These are phyloP conservation scores for Didymodactylos carnosus DNA, from an alignment of 2,888 invertebrate genomes.

Conservation along the genomic window DNA sequence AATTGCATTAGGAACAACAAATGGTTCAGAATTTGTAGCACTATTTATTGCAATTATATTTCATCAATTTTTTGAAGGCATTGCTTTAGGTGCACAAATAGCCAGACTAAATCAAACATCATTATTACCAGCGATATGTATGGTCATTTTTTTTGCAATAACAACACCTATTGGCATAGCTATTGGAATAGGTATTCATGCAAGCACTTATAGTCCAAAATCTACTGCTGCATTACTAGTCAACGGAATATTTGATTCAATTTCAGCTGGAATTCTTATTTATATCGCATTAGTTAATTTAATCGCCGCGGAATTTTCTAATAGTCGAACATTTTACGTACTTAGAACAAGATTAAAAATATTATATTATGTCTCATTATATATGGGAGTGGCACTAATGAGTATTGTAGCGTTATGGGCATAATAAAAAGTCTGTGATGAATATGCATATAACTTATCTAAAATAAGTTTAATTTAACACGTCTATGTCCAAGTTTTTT, in stretches of 20 bases:
- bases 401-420: background rate
- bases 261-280: background rate
- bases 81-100: background rate
- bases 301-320: background rate
- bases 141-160: background rate
- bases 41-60: background rate
- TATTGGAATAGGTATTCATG: background rate
- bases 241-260: background rate
- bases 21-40: background rate
- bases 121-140: background rate
- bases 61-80: background rate
- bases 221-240: background rate
- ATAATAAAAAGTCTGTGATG: background rate
- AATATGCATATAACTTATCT: too few relatives aligned
- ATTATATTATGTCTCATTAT: background rate
- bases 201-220: background rate
- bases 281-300: background rate
- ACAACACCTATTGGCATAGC: background rate
- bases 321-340: background rate
- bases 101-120: background rate
- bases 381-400: background rate
- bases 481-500: too few relatives aligned
- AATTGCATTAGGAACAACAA: background rate
- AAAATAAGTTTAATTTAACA: too few relatives aligned
- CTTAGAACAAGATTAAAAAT: background rate